Evolutionary conservation across 2,113 vertebrate genomes (phyloP), one percentile per base, ranked within the genome.

Genomic region (Pterocles gutturalis): DNA sequence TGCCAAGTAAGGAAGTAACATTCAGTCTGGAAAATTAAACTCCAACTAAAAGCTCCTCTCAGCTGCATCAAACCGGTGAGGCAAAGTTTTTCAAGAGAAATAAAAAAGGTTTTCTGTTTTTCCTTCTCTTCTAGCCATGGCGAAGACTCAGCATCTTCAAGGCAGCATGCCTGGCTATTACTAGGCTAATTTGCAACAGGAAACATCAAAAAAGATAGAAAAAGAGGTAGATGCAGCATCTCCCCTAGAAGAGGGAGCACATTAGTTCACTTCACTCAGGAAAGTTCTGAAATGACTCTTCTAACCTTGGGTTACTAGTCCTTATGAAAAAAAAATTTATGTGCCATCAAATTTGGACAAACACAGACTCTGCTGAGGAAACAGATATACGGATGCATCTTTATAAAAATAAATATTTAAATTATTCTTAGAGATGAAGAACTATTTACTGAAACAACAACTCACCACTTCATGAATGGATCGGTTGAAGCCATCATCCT

Each of bases 391-490:
- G 11, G 3, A 16, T 3, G 8, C 17, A 66, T 28, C 41, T 25
- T n/a, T 31, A 36, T 1, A 19, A 14, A 83, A 66, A 78, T 11
- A 41, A 55, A 29, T 5, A 60, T n/a, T 72, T 36, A 9, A 28
- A 58, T 1, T 1, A 25, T 17, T 64, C 48, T 65, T 51, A 60
- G 58, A 75, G 61, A 26, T n/a, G 26, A 81, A n/a, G 51, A 46
- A 51, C 49, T 75, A 66, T 78, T 51, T 31, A 53, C 18, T 15
- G 41, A 22, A 55, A 31, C 20, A 33, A 34, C 58, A 86, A 98
- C 99, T 98, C 96, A 99, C 99, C 99, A 99, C 99, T 98, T 99
- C 99, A 9, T 99, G 99, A 94, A 99, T 98, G 83, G 99, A 99
- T 55, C 99, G 98, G 96, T 99, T 99, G 98, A 99, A 99, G 72